phyloP scores from a whole-genome alignment of 2,888 invertebrate genomes.

The Lymantria monacha region DNA sequence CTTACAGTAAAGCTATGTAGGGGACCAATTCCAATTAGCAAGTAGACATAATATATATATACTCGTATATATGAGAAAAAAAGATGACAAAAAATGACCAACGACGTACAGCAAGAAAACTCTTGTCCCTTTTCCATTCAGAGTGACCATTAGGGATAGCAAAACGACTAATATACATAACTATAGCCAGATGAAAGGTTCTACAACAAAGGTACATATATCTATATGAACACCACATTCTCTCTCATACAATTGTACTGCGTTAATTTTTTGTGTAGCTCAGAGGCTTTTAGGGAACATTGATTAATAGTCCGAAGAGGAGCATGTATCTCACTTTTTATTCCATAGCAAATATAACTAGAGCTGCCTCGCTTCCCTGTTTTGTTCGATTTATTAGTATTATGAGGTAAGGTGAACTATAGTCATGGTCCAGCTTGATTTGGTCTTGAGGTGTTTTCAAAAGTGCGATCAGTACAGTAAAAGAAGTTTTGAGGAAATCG shows the following conservation, averaged over 20 bases:
- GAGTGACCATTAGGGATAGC: conserved; percentile 29
- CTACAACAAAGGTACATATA: conserved; percentile 25
- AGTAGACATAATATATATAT: too few species aligned
- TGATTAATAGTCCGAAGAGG: conserved; percentile 68
- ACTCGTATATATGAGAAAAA: not conserved
- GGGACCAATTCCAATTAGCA: too few species aligned
- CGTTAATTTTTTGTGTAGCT: conserved; percentile 62
- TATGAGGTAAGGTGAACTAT: conserved; percentile 15
- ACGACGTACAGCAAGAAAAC: conserved; percentile 7
- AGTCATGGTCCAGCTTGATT: conserved; percentile 28
- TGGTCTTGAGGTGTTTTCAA: conserved; percentile 44
- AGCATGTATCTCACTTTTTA: conserved; percentile 56
- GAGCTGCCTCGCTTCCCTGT: conserved; percentile 28
- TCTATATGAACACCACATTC: conserved; percentile 24
- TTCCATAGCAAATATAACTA: conserved; percentile 29
- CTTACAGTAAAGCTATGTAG: too few species aligned
- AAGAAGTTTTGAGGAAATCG: conserved; percentile 37
- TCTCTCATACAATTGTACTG: conserved; percentile 37
- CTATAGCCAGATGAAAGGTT: conserved; percentile 24
- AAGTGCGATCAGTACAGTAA: conserved; percentile 34
- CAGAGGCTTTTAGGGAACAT: conserved; percentile 68
- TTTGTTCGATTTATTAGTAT: conserved; percentile 12
- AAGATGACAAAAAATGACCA: conserved; percentile 3
- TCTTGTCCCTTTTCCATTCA: conserved; percentile 8
- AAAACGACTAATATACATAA: conserved; percentile 33